Conservation (phyloP, 2,113 vertebrate species). For the Amblyornis subalaris region DNA sequence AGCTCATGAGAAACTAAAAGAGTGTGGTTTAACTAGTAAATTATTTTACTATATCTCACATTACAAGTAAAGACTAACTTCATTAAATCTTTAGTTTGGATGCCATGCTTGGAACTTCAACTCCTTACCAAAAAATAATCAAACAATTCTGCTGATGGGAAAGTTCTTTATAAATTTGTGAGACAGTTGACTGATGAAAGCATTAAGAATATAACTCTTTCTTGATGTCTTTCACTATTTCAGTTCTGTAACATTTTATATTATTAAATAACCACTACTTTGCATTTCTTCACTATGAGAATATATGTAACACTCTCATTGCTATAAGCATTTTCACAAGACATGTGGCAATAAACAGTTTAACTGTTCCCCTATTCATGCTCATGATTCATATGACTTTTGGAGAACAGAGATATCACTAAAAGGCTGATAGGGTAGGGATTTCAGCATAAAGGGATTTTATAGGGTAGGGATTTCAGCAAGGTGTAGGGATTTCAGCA, state of each 20-base stretch:
- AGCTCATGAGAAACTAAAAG: neutral
- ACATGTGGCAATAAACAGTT: neutral
- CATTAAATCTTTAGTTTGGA: neutral
- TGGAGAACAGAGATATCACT: neutral
- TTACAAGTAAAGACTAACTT: neutral
- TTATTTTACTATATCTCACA: neutral
- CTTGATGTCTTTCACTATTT: neutral
- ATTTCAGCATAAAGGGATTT: neutral
- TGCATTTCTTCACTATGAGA: neutral
- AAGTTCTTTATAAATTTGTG: neutral
- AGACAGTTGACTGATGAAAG: neutral
- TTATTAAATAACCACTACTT: neutral
- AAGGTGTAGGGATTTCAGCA: neutral
- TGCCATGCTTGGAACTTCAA: neutral
- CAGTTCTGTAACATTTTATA: neutral
- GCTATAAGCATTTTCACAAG: neutral
- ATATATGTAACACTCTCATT: neutral
- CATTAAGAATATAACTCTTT: neutral
- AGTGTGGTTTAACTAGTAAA: neutral
- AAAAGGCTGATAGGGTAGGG: neutral
- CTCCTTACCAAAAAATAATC: neutral
- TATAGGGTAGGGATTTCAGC: neutral
- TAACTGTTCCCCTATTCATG: neutral
- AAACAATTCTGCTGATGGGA: neutral
- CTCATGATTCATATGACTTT: neutral